Conservation (phyloP, 2,113 vertebrate genomes). For the Halcyon malimbica region DNA sequence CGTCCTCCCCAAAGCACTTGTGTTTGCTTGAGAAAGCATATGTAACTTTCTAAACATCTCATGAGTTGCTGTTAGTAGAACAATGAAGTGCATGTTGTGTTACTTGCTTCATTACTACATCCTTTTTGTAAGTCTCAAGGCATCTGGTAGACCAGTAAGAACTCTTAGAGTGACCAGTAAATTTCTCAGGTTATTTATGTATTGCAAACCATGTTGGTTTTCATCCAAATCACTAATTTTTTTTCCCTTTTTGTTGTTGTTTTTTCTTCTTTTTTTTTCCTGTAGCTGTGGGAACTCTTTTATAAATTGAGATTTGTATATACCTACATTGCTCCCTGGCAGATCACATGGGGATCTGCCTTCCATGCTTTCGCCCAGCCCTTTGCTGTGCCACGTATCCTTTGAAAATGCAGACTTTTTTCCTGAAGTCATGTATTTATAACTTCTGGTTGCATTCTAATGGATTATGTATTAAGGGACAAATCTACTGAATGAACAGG, state of each 20-base stretch:
- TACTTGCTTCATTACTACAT: neutral
- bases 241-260: neutral
- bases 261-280: neutral
- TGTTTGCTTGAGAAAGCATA: neutral
- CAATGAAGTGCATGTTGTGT: neutral
- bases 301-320: conserved; percentile 97
- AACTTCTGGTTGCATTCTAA: neutral
- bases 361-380: conserved; percentile 98
- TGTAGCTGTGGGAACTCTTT: conserved; percentile 95
- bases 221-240: neutral
- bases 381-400: conserved; percentile 99
- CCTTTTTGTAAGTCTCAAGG: neutral
- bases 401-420: conserved; percentile 55
- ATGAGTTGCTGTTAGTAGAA: neutral
- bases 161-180: neutral
- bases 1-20: neutral
- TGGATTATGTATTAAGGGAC: neutral
- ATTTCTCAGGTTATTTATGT: neutral
- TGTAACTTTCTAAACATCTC: neutral
- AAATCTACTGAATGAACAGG: neutral
- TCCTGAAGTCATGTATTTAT: neutral
- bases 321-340: conserved; percentile 97
- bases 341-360: conserved; percentile 98
- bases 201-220: neutral
- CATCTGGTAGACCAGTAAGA: neutral